These are phyloP conservation scores for Autographa gamma DNA, from an alignment of 2,888 invertebrate species.

Conservation along the genomic window DNA sequence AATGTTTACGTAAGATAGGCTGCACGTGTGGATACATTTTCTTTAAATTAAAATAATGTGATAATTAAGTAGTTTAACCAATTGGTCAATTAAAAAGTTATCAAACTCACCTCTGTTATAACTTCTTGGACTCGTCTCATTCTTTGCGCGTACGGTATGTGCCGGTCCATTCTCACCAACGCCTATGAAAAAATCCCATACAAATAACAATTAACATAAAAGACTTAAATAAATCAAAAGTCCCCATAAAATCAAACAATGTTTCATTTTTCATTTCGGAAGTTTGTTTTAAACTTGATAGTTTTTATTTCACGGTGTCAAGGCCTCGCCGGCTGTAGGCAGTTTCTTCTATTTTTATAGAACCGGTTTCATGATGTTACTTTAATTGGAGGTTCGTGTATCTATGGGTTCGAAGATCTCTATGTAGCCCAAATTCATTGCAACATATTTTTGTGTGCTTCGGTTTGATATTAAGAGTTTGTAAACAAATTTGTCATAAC, in stretches of 20 bases:
- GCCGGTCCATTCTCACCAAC: slow-evolving; percentile 94
- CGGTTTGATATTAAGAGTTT: neutral
- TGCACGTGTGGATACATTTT: neutral
- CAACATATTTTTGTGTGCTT: slow-evolving; percentile 3
- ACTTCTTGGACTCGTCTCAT: slow-evolving; percentile 95
- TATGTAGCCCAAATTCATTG: slow-evolving; percentile 1
- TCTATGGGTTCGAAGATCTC: neutral
- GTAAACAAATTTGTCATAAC: too few relatives aligned
- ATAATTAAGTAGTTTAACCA: too few relatives aligned
- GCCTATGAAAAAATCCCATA: slow-evolving; percentile 83
- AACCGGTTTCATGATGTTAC: slow-evolving; percentile 28
- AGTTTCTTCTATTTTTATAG: slow-evolving; percentile 18
- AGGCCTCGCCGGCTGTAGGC: slow-evolving; percentile 19
- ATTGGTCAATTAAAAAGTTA: neutral
- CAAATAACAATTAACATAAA: neutral
- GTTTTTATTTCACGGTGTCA: slow-evolving; percentile 32
- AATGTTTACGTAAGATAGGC: too few relatives aligned
- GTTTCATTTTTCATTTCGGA: slow-evolving; percentile 9
- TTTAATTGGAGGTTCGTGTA: slow-evolving; percentile 7
- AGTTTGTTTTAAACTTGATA: neutral
- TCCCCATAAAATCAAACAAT: slow-evolving; percentile 1
- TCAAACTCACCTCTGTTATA: slow-evolving; percentile 92
- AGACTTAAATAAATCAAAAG: neutral
- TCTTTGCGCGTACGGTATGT: slow-evolving; percentile 92
- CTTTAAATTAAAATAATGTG: too few relatives aligned